These are phyloP conservation scores for Eurypyga helias DNA, from an alignment of 2,113 vertebrate species.

Conservation along the genomic window DNA sequence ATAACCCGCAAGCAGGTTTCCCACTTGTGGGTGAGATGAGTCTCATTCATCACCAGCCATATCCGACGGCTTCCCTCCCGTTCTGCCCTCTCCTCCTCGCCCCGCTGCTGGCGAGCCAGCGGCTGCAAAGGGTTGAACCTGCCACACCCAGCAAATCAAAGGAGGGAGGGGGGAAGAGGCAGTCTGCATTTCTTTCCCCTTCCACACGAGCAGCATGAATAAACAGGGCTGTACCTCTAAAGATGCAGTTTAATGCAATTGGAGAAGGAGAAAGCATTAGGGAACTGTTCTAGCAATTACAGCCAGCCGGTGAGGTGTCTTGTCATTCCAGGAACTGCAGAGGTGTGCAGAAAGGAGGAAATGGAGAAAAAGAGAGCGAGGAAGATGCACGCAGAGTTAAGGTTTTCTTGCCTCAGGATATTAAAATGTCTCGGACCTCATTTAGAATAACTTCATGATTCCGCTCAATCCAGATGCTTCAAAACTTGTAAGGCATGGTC, in stretches of 20 bases:
- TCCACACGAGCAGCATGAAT: conserved; percentile 75
- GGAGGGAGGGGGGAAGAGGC: conserved; percentile 66
- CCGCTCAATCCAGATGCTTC: conserved; percentile 31
- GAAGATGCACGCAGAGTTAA: conserved; percentile 13
- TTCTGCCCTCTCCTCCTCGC: conserved; percentile 17
- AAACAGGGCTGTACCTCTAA: conserved; percentile 63
- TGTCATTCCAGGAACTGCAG: conserved; percentile 48
- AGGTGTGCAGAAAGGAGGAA: conserved; percentile 30
- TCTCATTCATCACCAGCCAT: conserved; percentile 42
- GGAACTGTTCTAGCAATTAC: conserved; percentile 50
- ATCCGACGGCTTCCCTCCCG: not conserved
- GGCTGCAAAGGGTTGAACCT: conserved; percentile 77
- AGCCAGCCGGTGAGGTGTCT: conserved; percentile 24
- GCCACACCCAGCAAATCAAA: conserved; percentile 82
- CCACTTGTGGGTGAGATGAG: conserved; percentile 71
- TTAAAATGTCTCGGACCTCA: conserved; percentile 53
- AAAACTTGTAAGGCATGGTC: conserved; percentile 56
- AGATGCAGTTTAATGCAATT: conserved; percentile 65
- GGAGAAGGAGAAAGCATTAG: conserved; percentile 56
- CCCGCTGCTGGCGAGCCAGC: conserved; percentile 11
- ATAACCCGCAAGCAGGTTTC: conserved; percentile 68
- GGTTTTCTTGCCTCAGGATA: conserved; percentile 50
- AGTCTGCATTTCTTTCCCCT: conserved; percentile 78
- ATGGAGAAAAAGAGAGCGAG: not conserved
- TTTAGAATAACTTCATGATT: conserved; percentile 67